Evolutionary conservation across 2,888 invertebrate species (phyloP).

Genomic region (Sarcophaga caerulescens): DNA sequence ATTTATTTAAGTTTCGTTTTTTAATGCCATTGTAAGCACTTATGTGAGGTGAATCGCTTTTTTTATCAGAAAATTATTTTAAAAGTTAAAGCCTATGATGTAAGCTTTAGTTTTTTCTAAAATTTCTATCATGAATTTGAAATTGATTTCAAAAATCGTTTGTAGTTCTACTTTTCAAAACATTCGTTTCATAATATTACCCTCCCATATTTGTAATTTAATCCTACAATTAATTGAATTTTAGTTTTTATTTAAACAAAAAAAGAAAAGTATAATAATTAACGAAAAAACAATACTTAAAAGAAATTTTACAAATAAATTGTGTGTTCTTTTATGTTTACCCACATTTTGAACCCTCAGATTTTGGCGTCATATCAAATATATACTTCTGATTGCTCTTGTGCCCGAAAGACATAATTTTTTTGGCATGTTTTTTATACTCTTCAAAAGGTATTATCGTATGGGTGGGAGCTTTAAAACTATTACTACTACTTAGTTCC

Average conservation of each 20-base stretch:
- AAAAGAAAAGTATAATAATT: neutral
- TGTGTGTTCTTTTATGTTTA: neutral
- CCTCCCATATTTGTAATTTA: neutral
- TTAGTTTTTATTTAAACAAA: neutral
- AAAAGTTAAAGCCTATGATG: too few relatives aligned
- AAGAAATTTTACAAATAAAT: neutral
- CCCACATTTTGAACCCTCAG: neutral
- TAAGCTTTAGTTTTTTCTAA: too few relatives aligned
- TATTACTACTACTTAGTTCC: constrained; percentile 85
- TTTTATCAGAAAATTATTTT: too few relatives aligned
- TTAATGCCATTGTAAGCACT: too few relatives aligned
- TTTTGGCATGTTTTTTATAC: constrained; percentile 88
- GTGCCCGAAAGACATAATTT: constrained; percentile 86
- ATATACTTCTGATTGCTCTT: constrained; percentile 90
- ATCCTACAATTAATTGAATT: neutral
- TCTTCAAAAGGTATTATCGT: constrained; percentile 87
- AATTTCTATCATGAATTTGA: too few relatives aligned
- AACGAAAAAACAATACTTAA: neutral
- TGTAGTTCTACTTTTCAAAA: neutral
- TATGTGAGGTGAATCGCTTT: too few relatives aligned
- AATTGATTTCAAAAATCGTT: too few relatives aligned
- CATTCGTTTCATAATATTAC: neutral
- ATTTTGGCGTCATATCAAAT: constrained; percentile 73
- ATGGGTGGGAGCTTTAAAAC: constrained; percentile 88
- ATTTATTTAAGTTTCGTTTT: too few relatives aligned